A percentile compares a stretch with the other conserved stretches of the same genome.
Conservation (phyloP, 2,113 vertebrate species). For the Orthonyx spaldingii region DNA sequence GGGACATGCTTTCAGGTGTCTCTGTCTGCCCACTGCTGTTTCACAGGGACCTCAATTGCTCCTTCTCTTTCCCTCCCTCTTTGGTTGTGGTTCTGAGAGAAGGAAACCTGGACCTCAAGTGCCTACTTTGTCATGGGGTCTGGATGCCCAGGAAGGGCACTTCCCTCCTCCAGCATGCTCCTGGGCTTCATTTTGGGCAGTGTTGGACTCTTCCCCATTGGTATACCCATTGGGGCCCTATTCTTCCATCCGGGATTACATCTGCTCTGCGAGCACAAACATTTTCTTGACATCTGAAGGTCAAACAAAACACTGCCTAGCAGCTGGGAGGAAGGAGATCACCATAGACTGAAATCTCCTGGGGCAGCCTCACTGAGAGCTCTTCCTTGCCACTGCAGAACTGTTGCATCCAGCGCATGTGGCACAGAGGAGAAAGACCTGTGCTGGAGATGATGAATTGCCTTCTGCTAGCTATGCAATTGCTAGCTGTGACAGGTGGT, state of each 20-base stretch:
- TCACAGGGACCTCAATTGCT: accelerated
- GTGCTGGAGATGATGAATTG: background rate
- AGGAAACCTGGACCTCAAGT: background rate
- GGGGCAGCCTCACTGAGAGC: background rate
- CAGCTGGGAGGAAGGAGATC: background rate
- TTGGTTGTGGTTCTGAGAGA: background rate
- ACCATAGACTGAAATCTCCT: background rate
- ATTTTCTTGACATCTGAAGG: constrained; percentile 51
- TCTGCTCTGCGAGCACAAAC: constrained; percentile 1
- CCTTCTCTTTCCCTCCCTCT: accelerated
- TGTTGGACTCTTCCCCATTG: background rate
- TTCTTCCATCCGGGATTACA: constrained; percentile 36
- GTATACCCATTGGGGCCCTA: background rate
- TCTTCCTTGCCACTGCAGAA: background rate
- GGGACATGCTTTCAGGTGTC: accelerated
- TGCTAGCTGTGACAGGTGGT: background rate
- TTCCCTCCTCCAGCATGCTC: background rate
- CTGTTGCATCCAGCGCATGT: background rate
- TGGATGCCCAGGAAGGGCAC: background rate
- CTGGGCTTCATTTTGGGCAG: background rate
- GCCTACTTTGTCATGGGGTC: background rate
- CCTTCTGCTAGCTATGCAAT: background rate
- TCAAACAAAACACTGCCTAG: constrained; percentile 24
- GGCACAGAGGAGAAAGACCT: background rate
- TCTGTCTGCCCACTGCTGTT: background rate